Base-by-base conservation (phyloP, 2,888 invertebrate genomes). In the Incurvaria masculella region DNA sequence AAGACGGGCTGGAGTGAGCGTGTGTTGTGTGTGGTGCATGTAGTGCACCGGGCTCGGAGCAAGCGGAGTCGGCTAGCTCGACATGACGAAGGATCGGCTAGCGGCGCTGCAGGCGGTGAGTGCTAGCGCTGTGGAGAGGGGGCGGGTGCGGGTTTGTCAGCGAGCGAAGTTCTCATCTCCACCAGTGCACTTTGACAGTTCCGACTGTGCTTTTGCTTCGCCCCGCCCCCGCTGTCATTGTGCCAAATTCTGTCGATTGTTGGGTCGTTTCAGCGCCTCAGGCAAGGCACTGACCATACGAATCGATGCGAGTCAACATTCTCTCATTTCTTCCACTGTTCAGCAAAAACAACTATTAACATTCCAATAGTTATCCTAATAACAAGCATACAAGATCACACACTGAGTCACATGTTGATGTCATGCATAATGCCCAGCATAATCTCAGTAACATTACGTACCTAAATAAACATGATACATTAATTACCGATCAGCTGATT, bases 1-100 rank as follows among this genome's bases (percentile, higher is more conserved):
- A 23, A n/a, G 23, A 23, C 23, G 23, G 23, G 14, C 33, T 8
- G 33, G 33, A 33, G 33, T 33, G 33, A 33, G 33, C 33, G 33
- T 33, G 33, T 33, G 11, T 23, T 33, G 33, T 33, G 33, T 33
- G 33, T n/a, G 33, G 33, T 33, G 33, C 33, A 33, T 33, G 33
- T 33, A 33, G 33, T 33, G 33, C 33, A n/a, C 33, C 33, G 33
- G 33, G 33, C 33, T 33, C 8, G 33, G 11, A 33, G 33, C 33
- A 33, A 3, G 8, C 33, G 33, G 33, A 33, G 33, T 33, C 33
- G 33, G 33, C 33, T 33, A 8, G 33, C 33, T 33, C 33, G 33
- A 33, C 33, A 94, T 94, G 94, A 94, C 94, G 82, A 94, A 94
- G 88, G 94, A 94, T 86, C 93, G 94, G 88, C 88, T 94, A 86